Conservation (phyloP, 2,797 vertebrate genomes). For the Bufotes viridis region DNA sequence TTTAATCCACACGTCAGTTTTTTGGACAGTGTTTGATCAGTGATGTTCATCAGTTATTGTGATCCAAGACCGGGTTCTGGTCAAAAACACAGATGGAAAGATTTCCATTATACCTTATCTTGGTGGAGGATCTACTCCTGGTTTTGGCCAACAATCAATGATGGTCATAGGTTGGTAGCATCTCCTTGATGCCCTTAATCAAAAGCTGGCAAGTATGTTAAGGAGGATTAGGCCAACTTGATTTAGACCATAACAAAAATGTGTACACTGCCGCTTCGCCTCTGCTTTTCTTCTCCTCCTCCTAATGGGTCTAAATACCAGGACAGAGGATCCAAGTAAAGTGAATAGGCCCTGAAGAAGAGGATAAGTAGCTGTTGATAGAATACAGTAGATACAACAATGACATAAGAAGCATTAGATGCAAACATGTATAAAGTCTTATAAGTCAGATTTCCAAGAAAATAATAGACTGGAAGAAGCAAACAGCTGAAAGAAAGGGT, state of each 20-base stretch:
- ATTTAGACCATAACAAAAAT: not conserved
- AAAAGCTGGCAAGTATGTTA: not conserved
- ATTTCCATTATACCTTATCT: too few relatives aligned
- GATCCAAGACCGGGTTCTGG: too few relatives aligned
- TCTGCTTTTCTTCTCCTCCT: not conserved
- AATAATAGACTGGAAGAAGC: slow-evolving; percentile 42
- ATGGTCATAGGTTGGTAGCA: not conserved
- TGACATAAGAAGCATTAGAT: not conserved
- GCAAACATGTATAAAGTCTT: not conserved
- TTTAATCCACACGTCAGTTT: too few relatives aligned
- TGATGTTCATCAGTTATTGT: too few relatives aligned
- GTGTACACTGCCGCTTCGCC: not conserved
- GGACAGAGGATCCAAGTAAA: not conserved
- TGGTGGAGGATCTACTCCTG: too few relatives aligned
- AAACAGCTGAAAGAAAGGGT: slow-evolving; percentile 26
- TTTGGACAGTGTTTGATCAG: too few relatives aligned
- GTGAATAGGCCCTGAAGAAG: not conserved
- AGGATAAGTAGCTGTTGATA: not conserved
- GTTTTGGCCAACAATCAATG: too few relatives aligned
- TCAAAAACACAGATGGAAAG: too few relatives aligned
- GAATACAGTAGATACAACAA: not conserved
- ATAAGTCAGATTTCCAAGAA: not conserved
- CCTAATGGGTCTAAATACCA: not conserved
- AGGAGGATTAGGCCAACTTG: not conserved
- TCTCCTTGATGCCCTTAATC: not conserved